Conservation (phyloP, 2,888 invertebrate genomes). For the Aproaerema taeniolella region DNA sequence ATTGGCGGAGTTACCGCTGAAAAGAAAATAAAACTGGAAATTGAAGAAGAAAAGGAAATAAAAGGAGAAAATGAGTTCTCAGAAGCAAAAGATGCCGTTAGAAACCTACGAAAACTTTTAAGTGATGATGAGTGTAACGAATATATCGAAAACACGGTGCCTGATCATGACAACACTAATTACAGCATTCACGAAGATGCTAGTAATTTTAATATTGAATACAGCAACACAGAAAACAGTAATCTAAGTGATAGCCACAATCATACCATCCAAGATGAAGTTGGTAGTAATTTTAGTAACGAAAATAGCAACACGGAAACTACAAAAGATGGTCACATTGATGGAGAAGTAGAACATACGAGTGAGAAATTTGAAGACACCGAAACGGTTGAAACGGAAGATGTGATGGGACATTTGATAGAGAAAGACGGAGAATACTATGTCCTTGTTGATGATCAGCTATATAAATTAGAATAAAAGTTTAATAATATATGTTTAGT, state of each 20-base stretch:
- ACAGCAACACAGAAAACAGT: too few species aligned
- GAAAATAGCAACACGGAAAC: not conserved
- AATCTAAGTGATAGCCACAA: too few species aligned
- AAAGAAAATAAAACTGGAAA: not conserved
- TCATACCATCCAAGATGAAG: too few species aligned
- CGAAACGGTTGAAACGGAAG: not conserved
- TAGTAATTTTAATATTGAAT: too few species aligned
- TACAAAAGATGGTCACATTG: not conserved
- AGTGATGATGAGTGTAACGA: too few species aligned
- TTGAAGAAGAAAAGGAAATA: too few species aligned
- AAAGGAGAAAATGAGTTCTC: not conserved
- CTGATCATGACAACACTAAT: too few species aligned
- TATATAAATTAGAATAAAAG: slow-evolving; percentile 3
- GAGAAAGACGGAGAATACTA: slow-evolving; percentile 3
- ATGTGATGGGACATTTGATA: not conserved
- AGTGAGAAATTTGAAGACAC: not conserved
- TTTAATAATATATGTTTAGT: too few species aligned
- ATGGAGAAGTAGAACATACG: not conserved
- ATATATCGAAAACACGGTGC: too few species aligned
- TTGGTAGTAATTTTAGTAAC: not conserved
- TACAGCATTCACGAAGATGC: too few species aligned
- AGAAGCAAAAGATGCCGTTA: not conserved
- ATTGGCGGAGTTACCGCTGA: not conserved
- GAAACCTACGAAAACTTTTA: too few species aligned
- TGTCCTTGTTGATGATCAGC: not conserved